Conservation (phyloP, 2,113 vertebrate species). For the Oreochromis spilurus region DNA sequence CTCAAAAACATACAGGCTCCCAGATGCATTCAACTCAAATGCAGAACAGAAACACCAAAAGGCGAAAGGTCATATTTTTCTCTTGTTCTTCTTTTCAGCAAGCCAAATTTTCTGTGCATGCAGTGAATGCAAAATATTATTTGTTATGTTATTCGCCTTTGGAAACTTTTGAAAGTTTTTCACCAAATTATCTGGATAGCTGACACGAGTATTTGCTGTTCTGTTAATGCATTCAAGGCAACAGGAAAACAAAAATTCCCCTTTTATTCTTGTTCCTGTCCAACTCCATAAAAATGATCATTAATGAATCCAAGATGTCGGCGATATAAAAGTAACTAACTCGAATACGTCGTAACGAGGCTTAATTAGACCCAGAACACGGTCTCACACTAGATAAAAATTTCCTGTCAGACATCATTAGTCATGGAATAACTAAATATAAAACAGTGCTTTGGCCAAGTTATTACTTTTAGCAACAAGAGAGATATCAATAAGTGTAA, state of each 20-base stretch:
- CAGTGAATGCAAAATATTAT: background rate
- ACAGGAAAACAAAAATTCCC: background rate
- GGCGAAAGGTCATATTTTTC: background rate
- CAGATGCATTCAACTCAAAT: background rate
- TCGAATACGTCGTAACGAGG: background rate
- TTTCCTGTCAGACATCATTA: background rate
- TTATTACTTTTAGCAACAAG: background rate
- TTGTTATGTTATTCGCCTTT: background rate
- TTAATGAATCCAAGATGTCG: slow-evolving; percentile 31
- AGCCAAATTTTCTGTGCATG: background rate
- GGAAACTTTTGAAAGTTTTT: background rate
- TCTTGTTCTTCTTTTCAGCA: background rate
- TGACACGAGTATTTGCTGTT: background rate
- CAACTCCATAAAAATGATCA: background rate
- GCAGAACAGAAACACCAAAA: background rate
- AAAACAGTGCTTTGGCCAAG: background rate
- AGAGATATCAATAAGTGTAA: background rate
- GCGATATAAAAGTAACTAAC: background rate
- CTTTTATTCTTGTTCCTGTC: background rate
- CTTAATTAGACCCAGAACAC: slow-evolving; percentile 4
- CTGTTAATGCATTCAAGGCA: background rate
- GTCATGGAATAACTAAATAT: background rate
- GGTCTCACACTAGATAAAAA: background rate
- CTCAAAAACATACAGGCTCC: background rate
- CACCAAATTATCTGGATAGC: background rate